phyloP scores from a whole-genome alignment of 2,113 vertebrate genomes.

The Hemichromis elongatus region DNA sequence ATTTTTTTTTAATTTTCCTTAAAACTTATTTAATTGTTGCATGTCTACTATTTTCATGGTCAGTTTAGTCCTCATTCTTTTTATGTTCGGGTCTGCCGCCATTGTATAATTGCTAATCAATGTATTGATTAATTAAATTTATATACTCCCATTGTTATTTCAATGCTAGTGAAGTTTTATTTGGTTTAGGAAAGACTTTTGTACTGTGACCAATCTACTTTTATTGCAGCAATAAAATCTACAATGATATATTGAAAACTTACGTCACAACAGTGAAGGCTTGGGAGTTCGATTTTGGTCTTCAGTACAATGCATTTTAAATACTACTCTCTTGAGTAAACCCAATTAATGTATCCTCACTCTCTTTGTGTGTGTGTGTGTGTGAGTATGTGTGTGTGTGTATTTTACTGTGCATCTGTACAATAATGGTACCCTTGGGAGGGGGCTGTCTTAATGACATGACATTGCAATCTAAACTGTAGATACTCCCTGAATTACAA shows the following conservation, averaged over 20 bases:
- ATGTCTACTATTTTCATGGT: background rate
- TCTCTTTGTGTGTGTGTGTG: slow-evolving; percentile 5
- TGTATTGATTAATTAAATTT: slow-evolving; percentile 62
- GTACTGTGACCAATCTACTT: slow-evolving; percentile 49
- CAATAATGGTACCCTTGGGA: slow-evolving; percentile 51
- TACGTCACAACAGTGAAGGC: slow-evolving; percentile 41
- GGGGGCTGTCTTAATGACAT: slow-evolving; percentile 53
- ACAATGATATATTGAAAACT: slow-evolving; percentile 42
- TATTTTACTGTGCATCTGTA: slow-evolving; percentile 56
- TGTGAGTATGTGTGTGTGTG: background rate
- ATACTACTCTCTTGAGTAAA: slow-evolving; percentile 43
- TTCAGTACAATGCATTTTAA: slow-evolving; percentile 32
- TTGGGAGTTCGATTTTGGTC: slow-evolving; percentile 47
- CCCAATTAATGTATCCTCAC: slow-evolving; percentile 55
- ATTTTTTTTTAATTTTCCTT: background rate
- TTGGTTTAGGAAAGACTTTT: slow-evolving; percentile 40
- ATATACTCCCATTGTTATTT: slow-evolving; percentile 49
- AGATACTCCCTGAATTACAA: slow-evolving; percentile 45
- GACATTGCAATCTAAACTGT: slow-evolving; percentile 43
- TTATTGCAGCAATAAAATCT: slow-evolving; percentile 58
- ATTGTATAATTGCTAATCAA: slow-evolving; percentile 54
- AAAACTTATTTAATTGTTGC: background rate
- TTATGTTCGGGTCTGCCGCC: slow-evolving; percentile 45
- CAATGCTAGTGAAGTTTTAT: slow-evolving; percentile 41
- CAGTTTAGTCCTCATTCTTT: slow-evolving; percentile 8